phyloP scores from a whole-genome alignment of 37 sponge, comb jelly and placozoan species.

The Eunapius fragilis region DNA sequence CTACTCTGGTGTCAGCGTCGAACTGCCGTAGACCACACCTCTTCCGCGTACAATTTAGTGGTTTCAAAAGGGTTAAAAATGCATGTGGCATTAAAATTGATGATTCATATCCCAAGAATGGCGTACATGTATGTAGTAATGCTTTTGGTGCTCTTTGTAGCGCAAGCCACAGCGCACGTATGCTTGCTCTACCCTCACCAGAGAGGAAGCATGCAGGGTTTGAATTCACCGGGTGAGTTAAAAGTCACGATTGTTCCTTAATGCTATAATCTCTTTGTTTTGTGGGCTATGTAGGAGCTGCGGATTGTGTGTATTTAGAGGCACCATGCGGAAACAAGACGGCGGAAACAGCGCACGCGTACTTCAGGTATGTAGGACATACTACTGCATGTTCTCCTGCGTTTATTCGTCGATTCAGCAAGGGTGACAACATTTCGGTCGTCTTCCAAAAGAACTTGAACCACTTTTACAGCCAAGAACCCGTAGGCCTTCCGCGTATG shows the following conservation, averaged over 20 bases:
- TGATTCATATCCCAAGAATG: background rate
- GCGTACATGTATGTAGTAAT: constrained; percentile 5
- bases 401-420: background rate
- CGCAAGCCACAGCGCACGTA: constrained; percentile 56
- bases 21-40: background rate
- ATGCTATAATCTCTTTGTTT: no score
- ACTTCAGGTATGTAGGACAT: constrained; percentile 31
- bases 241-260: no score
- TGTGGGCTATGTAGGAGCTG: constrained; percentile 49
- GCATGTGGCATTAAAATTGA: background rate
- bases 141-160: constrained; percentile 25
- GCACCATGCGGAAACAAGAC: constrained; percentile 49
- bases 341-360: constrained; percentile 13
- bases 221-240: constrained; percentile 63
- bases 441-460: constrained; percentile 89
- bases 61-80: background rate
- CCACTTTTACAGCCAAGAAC: constrained; percentile 58
- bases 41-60: background rate
- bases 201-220: constrained; percentile 60
- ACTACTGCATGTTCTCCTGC: background rate
- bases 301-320: constrained; percentile 47
- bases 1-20: background rate
- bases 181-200: constrained; percentile 80
- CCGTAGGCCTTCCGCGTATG: constrained; percentile 26
- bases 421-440: constrained; percentile 34